phyloP scores from a whole-genome alignment of 1,140 invertebrate genomes.

The Apis florea region DNA sequence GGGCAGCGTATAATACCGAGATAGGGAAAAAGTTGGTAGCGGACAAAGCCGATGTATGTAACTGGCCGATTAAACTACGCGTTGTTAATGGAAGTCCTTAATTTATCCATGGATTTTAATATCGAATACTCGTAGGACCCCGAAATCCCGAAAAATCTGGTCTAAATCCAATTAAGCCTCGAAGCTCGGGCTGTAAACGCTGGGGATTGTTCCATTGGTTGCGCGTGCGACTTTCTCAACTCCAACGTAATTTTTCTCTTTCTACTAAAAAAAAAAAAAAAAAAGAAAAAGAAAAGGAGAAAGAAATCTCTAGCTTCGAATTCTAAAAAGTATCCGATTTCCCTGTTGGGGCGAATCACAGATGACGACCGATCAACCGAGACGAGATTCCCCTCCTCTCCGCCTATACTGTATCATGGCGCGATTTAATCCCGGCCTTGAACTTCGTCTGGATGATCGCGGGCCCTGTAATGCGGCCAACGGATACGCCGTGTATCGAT shows the following conservation, averaged over 20 bases:
- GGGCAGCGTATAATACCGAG: background rate
- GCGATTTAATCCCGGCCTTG: constrained; percentile 26
- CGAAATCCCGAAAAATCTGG: background rate
- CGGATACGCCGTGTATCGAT: constrained; percentile 32
- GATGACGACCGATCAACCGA: background rate
- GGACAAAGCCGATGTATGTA: background rate
- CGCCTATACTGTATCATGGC: background rate
- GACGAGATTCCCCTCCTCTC: background rate
- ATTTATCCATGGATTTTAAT: constrained; percentile 7
- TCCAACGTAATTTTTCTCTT: background rate
- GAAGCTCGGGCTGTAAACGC: no score
- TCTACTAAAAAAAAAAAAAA: background rate
- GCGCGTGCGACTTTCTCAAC: background rate
- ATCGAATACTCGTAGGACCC: background rate
- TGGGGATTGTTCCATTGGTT: no score
- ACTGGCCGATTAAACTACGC: background rate
- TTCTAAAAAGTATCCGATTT: background rate
- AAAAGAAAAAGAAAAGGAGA: background rate
- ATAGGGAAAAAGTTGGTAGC: background rate
- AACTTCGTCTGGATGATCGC: constrained; percentile 1
- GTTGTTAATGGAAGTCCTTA: background rate
- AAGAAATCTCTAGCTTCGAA: background rate
- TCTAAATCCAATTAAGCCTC: background rate
- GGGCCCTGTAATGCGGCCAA: constrained; percentile 20
- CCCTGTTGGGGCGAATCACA: background rate